Evolutionary conservation across 2,797 vertebrate genomes (phyloP).

Genomic region (Typhlichthys eigenmanni): DNA sequence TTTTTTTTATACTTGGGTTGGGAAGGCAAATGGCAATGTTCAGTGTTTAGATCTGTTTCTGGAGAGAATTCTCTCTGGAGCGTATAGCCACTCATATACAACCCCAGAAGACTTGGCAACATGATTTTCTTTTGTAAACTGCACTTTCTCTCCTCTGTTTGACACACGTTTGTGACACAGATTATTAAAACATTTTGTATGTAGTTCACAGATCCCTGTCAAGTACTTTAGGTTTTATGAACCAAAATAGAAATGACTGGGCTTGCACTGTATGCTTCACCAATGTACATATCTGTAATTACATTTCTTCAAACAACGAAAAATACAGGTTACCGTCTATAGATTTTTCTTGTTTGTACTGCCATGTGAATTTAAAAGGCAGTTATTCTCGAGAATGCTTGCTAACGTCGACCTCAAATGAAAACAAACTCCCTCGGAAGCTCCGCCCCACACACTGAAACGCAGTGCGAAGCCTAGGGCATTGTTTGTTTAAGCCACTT

Average conservation of each 20-base stretch:
- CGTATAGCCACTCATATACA: slow-evolving; percentile 9
- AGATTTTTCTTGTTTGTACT: slow-evolving; percentile 5
- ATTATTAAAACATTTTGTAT: slow-evolving; percentile 41
- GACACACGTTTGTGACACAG: slow-evolving; percentile 60
- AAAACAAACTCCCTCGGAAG: too few relatives aligned
- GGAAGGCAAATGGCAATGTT: slow-evolving; percentile 14
- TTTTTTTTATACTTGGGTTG: slow-evolving; percentile 14
- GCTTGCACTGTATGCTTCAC: slow-evolving; percentile 8
- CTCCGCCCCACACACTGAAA: too few relatives aligned
- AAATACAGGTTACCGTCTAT: slow-evolving; percentile 24
- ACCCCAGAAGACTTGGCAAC: too few relatives aligned
- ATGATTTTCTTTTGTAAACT: slow-evolving; percentile 34
- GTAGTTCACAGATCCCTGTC: slow-evolving; percentile 23
- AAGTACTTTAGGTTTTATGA: slow-evolving; percentile 29
- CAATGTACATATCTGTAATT: slow-evolving; percentile 43
- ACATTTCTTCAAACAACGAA: slow-evolving; percentile 26
- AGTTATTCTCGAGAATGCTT: too few relatives aligned
- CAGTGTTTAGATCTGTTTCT: slow-evolving; percentile 12
- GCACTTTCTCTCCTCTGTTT: slow-evolving; percentile 31
- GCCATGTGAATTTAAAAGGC: slow-evolving; percentile 9
- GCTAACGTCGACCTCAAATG: too few relatives aligned
- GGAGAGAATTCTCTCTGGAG: slow-evolving; percentile 25
- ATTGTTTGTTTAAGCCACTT: too few relatives aligned
- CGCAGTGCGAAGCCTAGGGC: too few relatives aligned
- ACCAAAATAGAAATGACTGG: slow-evolving; percentile 34